phyloP scores from a whole-genome alignment of 2,888 invertebrate genomes.

The Tribolium freemani region DNA sequence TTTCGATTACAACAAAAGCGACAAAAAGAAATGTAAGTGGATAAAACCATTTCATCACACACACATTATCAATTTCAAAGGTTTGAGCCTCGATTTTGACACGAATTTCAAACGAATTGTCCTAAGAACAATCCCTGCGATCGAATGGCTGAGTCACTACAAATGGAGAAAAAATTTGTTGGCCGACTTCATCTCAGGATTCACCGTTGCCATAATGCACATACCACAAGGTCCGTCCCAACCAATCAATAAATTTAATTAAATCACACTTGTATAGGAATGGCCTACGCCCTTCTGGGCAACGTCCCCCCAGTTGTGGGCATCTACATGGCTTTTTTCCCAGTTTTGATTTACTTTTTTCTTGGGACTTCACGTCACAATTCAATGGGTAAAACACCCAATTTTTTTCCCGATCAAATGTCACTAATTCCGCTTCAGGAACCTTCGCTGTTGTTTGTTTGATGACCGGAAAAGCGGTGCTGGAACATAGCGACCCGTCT shows the following conservation, averaged over 20 bases:
- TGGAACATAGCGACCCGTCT: conserved; percentile 62
- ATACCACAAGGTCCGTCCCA: conserved; percentile 88
- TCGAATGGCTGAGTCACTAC: conserved; percentile 75
- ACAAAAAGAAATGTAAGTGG: conserved; percentile 65
- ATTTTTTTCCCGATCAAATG: not conserved
- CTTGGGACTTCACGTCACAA: conserved; percentile 66
- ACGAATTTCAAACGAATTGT: conserved; percentile 26
- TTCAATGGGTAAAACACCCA: conserved; percentile 63
- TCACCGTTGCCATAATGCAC: conserved; percentile 87
- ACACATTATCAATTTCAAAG: not conserved
- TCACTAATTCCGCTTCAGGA: conserved; percentile 66
- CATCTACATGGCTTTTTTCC: conserved; percentile 73
- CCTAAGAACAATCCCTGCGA: conserved; percentile 33
- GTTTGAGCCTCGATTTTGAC: not conserved
- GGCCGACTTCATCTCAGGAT: conserved; percentile 81
- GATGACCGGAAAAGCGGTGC: conserved; percentile 89
- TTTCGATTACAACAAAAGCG: conserved; percentile 66
- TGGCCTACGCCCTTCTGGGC: conserved; percentile 72
- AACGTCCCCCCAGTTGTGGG: conserved; percentile 71
- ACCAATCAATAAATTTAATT: not conserved
- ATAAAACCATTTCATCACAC: not conserved
- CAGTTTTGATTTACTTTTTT: conserved; percentile 67
- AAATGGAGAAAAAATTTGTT: conserved; percentile 72
- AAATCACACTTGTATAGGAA: conserved; percentile 67
- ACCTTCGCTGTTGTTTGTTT: conserved; percentile 91